Evolutionary conservation across 2,797 vertebrate species (phyloP).

Genomic region (Florisuga fusca): DNA sequence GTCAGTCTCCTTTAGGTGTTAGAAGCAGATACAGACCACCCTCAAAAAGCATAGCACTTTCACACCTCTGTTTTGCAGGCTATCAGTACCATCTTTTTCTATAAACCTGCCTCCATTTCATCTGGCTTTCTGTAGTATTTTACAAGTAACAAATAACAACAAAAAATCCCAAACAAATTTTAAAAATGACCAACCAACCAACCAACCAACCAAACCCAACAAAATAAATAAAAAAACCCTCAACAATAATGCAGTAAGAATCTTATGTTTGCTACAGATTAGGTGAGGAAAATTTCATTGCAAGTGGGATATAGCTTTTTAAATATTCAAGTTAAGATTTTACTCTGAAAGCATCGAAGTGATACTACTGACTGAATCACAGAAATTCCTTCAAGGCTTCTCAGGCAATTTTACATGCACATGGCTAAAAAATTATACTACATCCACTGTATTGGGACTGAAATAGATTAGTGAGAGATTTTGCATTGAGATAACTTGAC

Average conservation of each 20-base stretch:
- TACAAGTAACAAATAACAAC: not conserved
- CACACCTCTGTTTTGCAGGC: not conserved
- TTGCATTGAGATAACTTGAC: not conserved
- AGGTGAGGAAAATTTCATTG: not conserved
- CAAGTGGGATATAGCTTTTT: not conserved
- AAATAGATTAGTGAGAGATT: not conserved
- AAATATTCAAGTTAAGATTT: not conserved
- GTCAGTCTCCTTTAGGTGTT: not conserved
- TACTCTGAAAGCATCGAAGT: not conserved
- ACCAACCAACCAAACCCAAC: too few species aligned
- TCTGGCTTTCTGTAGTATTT: not conserved
- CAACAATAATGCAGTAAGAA: not conserved
- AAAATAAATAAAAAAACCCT: too few species aligned
- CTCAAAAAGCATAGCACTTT: not conserved
- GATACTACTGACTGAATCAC: not conserved
- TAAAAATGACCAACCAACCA: rapidly evolving
- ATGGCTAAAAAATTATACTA: not conserved
- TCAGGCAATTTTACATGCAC: not conserved
- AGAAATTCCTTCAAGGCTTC: not conserved
- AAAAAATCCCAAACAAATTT: not conserved
- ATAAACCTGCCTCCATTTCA: not conserved
- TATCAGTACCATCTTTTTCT: not conserved
- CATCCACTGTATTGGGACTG: not conserved
- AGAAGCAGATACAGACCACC: not conserved
- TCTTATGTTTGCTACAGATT: not conserved